These are phyloP conservation scores for Sphyrna mokarran DNA, from an alignment of 2,113 vertebrate species.

Conservation along the genomic window DNA sequence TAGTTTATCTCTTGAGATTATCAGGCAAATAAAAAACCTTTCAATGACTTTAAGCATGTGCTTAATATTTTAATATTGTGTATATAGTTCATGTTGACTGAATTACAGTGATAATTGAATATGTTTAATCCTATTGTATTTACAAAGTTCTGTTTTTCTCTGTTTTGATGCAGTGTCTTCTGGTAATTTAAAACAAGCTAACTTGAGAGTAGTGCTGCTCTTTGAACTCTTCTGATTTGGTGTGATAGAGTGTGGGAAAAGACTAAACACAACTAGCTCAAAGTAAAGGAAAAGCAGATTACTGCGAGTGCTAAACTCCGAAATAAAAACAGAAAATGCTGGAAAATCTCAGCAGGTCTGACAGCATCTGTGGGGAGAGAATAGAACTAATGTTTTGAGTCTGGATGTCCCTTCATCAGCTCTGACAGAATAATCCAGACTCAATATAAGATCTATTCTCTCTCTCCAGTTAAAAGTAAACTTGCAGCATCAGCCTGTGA, in stretches of 20 bases:
- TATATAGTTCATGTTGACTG: not conserved
- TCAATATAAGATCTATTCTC: too few species aligned
- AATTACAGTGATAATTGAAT: not conserved
- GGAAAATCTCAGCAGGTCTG: too few species aligned
- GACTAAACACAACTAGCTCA: not conserved
- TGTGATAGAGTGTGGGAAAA: not conserved
- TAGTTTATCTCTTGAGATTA: not conserved
- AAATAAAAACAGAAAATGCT: too few species aligned
- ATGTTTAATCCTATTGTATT: not conserved
- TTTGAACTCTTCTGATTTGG: not conserved
- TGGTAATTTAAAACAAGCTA: not conserved
- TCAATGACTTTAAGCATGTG: not conserved
- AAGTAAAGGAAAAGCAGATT: not conserved
- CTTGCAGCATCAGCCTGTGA: not conserved
- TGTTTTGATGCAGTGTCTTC: not conserved
- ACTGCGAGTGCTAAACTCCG: too few species aligned
- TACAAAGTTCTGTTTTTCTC: not conserved
- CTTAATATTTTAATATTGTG: not conserved
- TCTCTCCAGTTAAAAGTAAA: not conserved
- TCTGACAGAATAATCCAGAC: too few species aligned
- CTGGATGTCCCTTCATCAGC: too few species aligned
- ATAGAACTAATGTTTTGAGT: too few species aligned
- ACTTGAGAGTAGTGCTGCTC: slow-evolving; percentile 21
- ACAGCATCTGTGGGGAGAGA: too few species aligned
- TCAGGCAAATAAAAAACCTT: not conserved